Evolutionary conservation across 2,797 vertebrate species (phyloP), one percentile per base, ranked within the genome.

Genomic region (Urocyon cinereoargenteus): DNA sequence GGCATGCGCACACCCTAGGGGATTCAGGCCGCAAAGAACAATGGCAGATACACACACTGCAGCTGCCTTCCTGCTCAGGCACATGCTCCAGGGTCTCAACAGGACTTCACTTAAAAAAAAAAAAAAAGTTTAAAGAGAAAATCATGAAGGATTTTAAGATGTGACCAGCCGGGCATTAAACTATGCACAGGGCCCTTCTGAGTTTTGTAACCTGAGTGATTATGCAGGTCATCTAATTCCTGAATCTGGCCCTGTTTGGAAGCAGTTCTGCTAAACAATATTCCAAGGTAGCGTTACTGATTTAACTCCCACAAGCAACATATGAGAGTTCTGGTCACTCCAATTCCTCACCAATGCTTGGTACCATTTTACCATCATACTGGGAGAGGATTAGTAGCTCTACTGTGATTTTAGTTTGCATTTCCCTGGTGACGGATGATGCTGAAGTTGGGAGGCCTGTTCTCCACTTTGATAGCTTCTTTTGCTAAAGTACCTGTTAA

Each of bases 1-100:
- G 12, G 28, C 45, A 24, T 10, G 11, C 7, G 5, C 0, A 2
- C n/a, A 40, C 36, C 5, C 2, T 14, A 12, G 6, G 2, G 1
- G 14, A 53, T 8, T 5, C 1, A 16, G 19, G 21, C 53, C 55
- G 14, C 40, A 22, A 94, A 59, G 2, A 84, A 51, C 26, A n/a
- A 5, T 5, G 8, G 24, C 14, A 66, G 85, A 10, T 12, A 14
- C 0, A 4, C 22, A 59, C 72, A 45, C 1, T 55, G 9, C 40
- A 59, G 15, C 31, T 22, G 11, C 22, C 5, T 66, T 22, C 53
- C 57, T 55, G 18, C 28, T 28, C 18, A 13, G 34, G 6, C 11
- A 1, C 7, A 1, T 15, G 19, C 3, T 85, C 66, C 75, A 11
- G 0, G 2, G 11, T 79, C 22, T 66, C 13, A 2, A 75, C 22